These are phyloP conservation scores for Xestia ashworthii DNA, from an alignment of 2,888 invertebrate species.

Conservation along the genomic window DNA sequence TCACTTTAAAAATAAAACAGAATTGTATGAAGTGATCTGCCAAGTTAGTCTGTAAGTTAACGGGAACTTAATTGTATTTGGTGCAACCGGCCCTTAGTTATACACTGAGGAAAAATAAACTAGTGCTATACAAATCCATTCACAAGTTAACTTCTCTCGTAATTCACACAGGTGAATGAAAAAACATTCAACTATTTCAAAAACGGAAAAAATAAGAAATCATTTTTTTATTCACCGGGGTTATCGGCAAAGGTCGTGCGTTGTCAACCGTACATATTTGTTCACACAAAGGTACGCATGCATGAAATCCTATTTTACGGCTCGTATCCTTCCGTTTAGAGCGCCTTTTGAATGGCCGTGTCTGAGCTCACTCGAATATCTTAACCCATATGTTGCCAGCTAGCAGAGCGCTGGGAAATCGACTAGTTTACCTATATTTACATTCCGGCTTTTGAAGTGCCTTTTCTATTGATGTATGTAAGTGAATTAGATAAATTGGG, in stretches of 20 bases:
- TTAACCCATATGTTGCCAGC: constrained; percentile 78
- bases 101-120: neutral
- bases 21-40: too few relatives aligned
- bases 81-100: too few relatives aligned
- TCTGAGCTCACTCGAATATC: constrained; percentile 84
- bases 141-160: constrained; percentile 11
- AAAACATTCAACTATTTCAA: constrained; percentile 49
- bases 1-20: too few relatives aligned
- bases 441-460: constrained; percentile 49
- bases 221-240: constrained; percentile 76
- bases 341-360: constrained; percentile 87
- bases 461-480: neutral
- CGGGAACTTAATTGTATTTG: too few relatives aligned
- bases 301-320: constrained; percentile 90
- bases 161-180: constrained; percentile 36
- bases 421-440: constrained; percentile 65
- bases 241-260: constrained; percentile 87
- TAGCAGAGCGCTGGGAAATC: constrained; percentile 73
- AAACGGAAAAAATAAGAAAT: constrained; percentile 70
- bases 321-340: constrained; percentile 88
- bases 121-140: constrained; percentile 17
- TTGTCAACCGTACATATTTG: constrained; percentile 89
- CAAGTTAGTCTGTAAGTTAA: too few relatives aligned
- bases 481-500: neutral
- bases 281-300: constrained; percentile 89